phyloP scores from a whole-genome alignment of 1,140 invertebrate species.

The Calliphora vicina region DNA sequence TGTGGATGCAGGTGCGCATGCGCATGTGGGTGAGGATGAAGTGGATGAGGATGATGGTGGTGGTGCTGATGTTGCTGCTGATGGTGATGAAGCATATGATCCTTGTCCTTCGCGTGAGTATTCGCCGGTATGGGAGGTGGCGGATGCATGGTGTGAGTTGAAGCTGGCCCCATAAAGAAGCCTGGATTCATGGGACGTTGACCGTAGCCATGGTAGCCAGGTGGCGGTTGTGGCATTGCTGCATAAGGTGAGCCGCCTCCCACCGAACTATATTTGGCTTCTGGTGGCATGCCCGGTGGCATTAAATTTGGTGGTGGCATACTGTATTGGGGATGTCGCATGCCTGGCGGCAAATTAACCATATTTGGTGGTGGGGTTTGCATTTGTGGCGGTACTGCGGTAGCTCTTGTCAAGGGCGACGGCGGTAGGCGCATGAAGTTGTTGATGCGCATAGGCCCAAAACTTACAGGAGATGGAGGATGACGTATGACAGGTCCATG shows the following conservation, averaged over 20 bases:
- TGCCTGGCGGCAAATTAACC: background rate
- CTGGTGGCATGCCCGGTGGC: background rate
- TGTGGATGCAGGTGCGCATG: background rate
- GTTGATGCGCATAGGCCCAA: slow-evolving; percentile 32
- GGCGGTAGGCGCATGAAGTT: slow-evolving; percentile 36
- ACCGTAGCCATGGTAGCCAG: background rate
- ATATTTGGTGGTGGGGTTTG: slow-evolving; percentile 6
- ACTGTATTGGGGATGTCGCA: slow-evolving; percentile 27
- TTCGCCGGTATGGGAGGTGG: background rate
- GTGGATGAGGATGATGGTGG: background rate
- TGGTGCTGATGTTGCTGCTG: background rate
- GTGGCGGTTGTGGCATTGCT: slow-evolving; percentile 7
- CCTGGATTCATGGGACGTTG: background rate
- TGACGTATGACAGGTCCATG: background rate
- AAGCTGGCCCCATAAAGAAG: background rate
- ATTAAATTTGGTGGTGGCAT: slow-evolving; percentile 36
- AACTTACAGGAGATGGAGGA: slow-evolving; percentile 24
- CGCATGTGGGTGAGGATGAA: background rate
- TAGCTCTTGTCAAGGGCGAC: background rate
- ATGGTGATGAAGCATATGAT: background rate
- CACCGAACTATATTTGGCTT: background rate
- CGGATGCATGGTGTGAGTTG: background rate
- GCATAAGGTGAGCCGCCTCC: background rate
- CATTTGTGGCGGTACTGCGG: background rate
- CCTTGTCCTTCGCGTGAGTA: background rate